Evolutionary conservation across 64 coral and sea anemone species (phyloP), one percentile per base, ranked within the genome.

Genomic region (Dendrophyllia cribrosa): DNA sequence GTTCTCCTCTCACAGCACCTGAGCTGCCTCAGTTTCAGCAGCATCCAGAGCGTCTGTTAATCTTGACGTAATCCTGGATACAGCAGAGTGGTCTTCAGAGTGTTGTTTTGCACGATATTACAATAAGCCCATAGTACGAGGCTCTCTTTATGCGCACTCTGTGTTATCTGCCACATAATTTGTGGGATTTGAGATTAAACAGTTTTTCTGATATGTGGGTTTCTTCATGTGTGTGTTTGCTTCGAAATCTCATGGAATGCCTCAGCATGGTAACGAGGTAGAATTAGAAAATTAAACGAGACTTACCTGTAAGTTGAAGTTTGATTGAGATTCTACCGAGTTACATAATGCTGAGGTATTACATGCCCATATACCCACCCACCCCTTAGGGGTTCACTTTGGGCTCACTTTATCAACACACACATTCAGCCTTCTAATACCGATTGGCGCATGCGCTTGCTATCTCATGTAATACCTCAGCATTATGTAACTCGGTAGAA

Each of bases 1-100:
- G 6, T 86, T 65, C 86, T 26, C 79, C 48, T 51, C 69, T n/a
- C 90, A 92, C 43, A 92, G 90, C 73, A 92, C 82, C 61, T 77
- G 82, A 77, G 82, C 90, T 74, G 90, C 82, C 14, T 75, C 90
- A 44, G 85, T 70, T 61, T 84, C 78, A 58, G 78, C 78, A 81
- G 78, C 78, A 3, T 17, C 22, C 13, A 56, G 53, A 16, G 78
- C 78, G 19, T 56, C 20, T 22, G 78, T 81, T 56, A 51, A 51
- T 53, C 53, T 60, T 58, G 50, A 81, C 5, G 76, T 12, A 34
- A 79, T 79, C 49, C 76, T 79, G 5, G 43, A 64, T 11, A 83
- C 19, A 58, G 79, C 79, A 60, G 79, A 22, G 12, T 83, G 79
- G 58, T 58, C 79, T 13, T 83, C 79, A 58, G 79, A 83, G 43